These are phyloP conservation scores for Rousettus leschenaultii DNA, from an alignment of 2,113 vertebrate species.

Conservation along the genomic window DNA sequence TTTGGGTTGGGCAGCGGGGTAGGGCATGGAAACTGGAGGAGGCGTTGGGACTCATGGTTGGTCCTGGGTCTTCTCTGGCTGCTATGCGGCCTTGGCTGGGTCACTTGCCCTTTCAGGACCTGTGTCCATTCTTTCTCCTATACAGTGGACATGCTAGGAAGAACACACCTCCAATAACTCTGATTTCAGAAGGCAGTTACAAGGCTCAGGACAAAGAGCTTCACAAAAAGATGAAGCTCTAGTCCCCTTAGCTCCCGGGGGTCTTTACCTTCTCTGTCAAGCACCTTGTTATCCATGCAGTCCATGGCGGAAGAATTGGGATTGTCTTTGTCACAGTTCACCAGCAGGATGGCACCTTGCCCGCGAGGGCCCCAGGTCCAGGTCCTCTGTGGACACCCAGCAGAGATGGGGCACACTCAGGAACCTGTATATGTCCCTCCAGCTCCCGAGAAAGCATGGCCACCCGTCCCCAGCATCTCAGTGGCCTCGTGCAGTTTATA, in stretches of 20 bases:
- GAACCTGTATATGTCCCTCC: not conserved
- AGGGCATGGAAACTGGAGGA: not conserved
- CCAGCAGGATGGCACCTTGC: slow-evolving; percentile 91
- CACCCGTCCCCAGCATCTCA: accelerated
- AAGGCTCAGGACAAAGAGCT: not conserved
- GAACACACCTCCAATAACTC: not conserved
- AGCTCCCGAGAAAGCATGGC: accelerated
- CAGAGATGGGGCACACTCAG: accelerated
- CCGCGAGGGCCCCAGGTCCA: slow-evolving; percentile 93
- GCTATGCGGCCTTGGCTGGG: not conserved
- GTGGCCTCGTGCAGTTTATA: accelerated
- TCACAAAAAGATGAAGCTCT: accelerated
- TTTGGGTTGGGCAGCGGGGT: not conserved
- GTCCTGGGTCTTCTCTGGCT: not conserved
- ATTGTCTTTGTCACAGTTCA: slow-evolving; percentile 93
- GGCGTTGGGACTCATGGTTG: accelerated
- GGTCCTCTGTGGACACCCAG: slow-evolving; percentile 78
- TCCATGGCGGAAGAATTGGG: not conserved
- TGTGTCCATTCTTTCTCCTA: not conserved
- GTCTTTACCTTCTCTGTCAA: slow-evolving; percentile 36
- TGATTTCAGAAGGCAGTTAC: accelerated
- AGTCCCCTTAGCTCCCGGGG: accelerated
- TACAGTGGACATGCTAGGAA: accelerated
- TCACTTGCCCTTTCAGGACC: not conserved
- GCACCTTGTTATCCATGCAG: not conserved